Conservation (phyloP, 2,888 invertebrate species). For the Nomada fucata region DNA sequence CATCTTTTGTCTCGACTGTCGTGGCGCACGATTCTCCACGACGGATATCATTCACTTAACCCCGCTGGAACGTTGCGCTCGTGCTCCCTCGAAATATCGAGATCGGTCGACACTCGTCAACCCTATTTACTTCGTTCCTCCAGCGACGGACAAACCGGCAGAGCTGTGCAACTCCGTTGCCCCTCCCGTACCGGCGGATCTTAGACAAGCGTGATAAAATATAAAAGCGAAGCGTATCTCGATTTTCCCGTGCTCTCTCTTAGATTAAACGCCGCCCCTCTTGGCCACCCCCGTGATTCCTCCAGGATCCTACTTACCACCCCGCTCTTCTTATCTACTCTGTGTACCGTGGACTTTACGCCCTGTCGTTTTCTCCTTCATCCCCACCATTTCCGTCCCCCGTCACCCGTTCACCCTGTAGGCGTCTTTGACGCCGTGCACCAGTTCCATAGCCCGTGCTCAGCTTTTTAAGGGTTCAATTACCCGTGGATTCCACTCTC, state of each 20-base stretch:
- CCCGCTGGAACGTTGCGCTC: background rate
- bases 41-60: constrained; percentile 17
- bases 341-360: constrained; percentile 65
- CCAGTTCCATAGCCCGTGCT: constrained; percentile 26
- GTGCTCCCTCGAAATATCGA: constrained; percentile 2
- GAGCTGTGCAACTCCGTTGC: too few species aligned
- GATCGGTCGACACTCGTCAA: constrained; percentile 41
- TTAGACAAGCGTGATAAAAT: constrained; percentile 75
- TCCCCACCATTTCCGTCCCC: background rate
- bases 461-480: constrained; percentile 73
- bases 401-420: background rate
- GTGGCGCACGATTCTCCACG: constrained; percentile 1
- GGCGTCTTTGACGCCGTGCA: constrained; percentile 38
- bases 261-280: constrained; percentile 79
- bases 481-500: constrained; percentile 59
- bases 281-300: constrained; percentile 23
- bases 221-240: constrained; percentile 78
- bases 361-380: constrained; percentile 36
- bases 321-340: constrained; percentile 62
- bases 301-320: constrained; percentile 52
- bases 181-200: constrained; percentile 63
- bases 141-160: constrained; percentile 9
- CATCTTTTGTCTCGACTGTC: constrained; percentile 21
- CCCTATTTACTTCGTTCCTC: constrained; percentile 6
- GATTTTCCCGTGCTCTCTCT: constrained; percentile 76